Conservation (phyloP, 2,797 vertebrate genomes). For the Neomorphus geoffroyi region DNA sequence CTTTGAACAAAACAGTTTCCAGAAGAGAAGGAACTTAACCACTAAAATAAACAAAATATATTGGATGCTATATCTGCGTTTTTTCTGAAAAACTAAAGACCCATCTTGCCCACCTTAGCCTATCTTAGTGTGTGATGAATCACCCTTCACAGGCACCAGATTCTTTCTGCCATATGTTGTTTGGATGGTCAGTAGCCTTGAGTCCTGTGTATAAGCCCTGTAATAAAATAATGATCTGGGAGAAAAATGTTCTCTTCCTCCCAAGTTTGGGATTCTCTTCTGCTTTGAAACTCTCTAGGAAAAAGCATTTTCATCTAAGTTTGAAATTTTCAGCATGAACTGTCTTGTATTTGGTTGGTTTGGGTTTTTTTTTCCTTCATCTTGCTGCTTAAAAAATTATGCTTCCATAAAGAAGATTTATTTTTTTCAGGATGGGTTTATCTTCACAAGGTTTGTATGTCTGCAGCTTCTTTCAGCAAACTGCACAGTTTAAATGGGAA, state of each 20-base stretch:
- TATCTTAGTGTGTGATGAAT: not conserved
- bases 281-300: not conserved
- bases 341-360: accelerated
- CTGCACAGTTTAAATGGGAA: accelerated
- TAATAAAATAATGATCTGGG: not conserved
- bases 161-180: not conserved
- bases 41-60: not conserved
- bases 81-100: not conserved
- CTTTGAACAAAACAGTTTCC: not conserved
- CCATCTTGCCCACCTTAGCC: not conserved
- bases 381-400: not conserved
- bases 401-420: not conserved
- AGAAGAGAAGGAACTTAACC: not conserved
- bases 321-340: not conserved
- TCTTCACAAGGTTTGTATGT: not conserved
- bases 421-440: not conserved
- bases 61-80: not conserved
- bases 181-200: not conserved
- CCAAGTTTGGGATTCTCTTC: not conserved
- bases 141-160: not conserved
- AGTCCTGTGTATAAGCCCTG: not conserved
- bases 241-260: not conserved
- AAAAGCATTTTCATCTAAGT: not conserved
- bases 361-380: not conserved
- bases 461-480: not conserved